Evolutionary conservation across 2,113 vertebrate genomes (phyloP).

Genomic region (Laterallus jamaicensis): DNA sequence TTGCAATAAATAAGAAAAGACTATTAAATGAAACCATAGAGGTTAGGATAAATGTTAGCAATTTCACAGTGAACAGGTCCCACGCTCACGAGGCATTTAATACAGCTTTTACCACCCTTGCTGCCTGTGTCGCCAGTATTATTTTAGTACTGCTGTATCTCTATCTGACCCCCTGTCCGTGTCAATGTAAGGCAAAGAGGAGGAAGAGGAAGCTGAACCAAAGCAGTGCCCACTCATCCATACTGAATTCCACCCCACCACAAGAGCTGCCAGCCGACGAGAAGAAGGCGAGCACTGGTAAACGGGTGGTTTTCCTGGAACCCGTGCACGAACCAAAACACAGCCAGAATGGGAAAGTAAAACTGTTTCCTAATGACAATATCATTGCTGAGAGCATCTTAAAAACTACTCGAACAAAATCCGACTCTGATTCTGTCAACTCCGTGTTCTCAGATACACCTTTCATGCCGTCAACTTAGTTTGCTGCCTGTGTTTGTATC

Average conservation of each 20-base stretch:
- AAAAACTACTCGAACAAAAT: constrained; percentile 81
- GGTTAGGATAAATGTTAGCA: constrained; percentile 78
- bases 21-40: constrained; percentile 72
- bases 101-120: constrained; percentile 88
- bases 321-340: constrained; percentile 72
- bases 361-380: constrained; percentile 69
- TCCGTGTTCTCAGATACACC: constrained; percentile 76
- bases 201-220: constrained; percentile 70
- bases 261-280: constrained; percentile 71
- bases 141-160: constrained; percentile 87
- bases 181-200: constrained; percentile 69
- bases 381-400: constrained; percentile 81
- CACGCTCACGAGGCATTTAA: constrained; percentile 81
- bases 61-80: constrained; percentile 71
- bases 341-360: constrained; percentile 74
- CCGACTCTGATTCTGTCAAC: constrained; percentile 71
- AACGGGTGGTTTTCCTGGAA: constrained; percentile 85
- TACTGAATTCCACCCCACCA: constrained; percentile 61
- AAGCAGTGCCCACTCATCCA: constrained; percentile 66
- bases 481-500: constrained; percentile 31
- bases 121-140: constrained; percentile 87
- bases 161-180: constrained; percentile 85
- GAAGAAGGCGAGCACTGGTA: constrained; percentile 77
- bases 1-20: constrained; percentile 72
- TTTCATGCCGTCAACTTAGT: constrained; percentile 68